Evolutionary conservation across 2,113 vertebrate genomes (phyloP), one percentile per base, ranked within the genome.

Genomic region (Clinocottus analis): DNA sequence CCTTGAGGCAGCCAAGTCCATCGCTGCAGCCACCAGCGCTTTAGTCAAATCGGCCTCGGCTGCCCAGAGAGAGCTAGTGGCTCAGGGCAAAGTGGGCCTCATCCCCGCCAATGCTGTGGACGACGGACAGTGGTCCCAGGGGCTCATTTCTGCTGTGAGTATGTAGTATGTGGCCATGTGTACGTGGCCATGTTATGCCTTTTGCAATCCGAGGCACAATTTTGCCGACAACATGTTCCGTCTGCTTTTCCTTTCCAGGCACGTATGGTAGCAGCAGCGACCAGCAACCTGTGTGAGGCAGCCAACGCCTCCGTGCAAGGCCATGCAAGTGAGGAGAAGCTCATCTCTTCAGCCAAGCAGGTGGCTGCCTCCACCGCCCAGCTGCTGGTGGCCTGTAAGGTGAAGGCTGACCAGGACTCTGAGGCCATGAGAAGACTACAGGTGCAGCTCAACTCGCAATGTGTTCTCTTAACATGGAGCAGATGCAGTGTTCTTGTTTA

Each of bases 71-170:
- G 98, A 99, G 90, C 95, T 99, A 88, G 98, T 99, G 75, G 98
- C 98, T 82, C 98, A 99, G 92, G 98, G 98, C 79, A 99, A 99
- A 96, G 98, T 99, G 85, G 98, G 98, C 84, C 97, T 97, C 43
- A 99, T 97, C 80, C 97, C 96, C 1, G 98, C 97, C 82, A 99
- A 99, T 2, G 98, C 98, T n/a, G 96, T 96, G 7, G 98, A 99
- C 1, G 98, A 99, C 17, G 98, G 98, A 74, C 98, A 99, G 91
- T 99, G 98, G 98, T 99, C 98, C 35, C 98, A 99, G 91, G 98
- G 98, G 65, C 97, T 99, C 84, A 99, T 99, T 91, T 99, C 98
- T 2, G 98, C 98, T 27, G 98, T 99, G 90, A 97, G 97, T 98
- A 75, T 63, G 1, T 0, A 23, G 80, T 33, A 0, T 16, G 39